Evolutionary conservation across 2,113 vertebrate genomes (phyloP), one percentile per base, ranked within the genome.

Genomic region (Otis tarda): DNA sequence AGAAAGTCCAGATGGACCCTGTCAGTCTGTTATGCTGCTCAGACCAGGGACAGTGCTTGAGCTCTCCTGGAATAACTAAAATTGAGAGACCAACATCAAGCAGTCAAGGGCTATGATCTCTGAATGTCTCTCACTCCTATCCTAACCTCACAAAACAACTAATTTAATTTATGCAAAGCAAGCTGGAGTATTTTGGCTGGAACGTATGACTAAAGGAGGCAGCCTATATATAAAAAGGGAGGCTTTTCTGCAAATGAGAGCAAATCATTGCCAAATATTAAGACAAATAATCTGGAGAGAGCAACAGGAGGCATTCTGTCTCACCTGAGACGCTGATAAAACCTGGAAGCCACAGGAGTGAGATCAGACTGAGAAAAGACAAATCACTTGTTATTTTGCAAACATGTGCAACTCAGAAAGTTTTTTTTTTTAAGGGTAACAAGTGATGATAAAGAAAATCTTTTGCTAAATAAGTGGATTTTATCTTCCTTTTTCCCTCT

Each of bases 281-380:
- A 93, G 64, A 87, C 41, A 93, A 75, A 91, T 78, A 67, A 39
- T 93, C 65, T 95, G 78, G 39, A 84, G 77, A 81, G 81, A 93
- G 77, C 69, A 95, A 78, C 93, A 95, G 87, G 90, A 95, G 92
- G 74, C n/a, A 74, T 93, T 94, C 78, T 94, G 61, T 93, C 78
- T 95, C 70, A 95, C 95, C 95, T 97, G 94, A 95, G 81, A 94
- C 49, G 82, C 59, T 96, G 94, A 94, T 83, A 90, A 92, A 96
- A 91, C 82, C 88, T 95, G 94, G 90, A 94, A 96, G 88, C 53
- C 74, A 79, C 9, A 10, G 82, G 67, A 91, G 92, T 87, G 82
- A 75, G 81, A 95, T 77, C 65, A 90, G 88, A 56, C 85, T 95
- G 90, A 73, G 85, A 96, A 94, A 97, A 94, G 85, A 75, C 74